Conservation (phyloP, 92 coral and sea anemone species). For the Zoanthus gigantus region DNA sequence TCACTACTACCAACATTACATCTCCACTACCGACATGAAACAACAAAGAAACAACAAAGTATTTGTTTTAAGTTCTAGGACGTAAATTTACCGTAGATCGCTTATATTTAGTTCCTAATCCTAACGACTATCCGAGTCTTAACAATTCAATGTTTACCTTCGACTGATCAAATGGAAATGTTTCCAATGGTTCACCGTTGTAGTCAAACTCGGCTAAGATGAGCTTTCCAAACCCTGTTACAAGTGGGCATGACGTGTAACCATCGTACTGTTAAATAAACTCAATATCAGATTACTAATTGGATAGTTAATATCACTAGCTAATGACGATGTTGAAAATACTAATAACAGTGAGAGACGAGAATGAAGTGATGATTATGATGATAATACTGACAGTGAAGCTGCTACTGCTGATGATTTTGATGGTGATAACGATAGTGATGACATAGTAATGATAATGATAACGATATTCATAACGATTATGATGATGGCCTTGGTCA, state of each 20-base stretch:
- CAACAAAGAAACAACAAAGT: too few relatives aligned
- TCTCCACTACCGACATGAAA: too few relatives aligned
- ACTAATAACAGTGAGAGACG: background rate
- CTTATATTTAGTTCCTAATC: too few relatives aligned
- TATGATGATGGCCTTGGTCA: background rate
- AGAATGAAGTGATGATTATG: background rate
- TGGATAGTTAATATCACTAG: background rate
- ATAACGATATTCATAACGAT: background rate
- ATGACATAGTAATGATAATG: background rate
- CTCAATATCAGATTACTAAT: background rate
- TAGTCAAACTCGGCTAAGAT: constrained; percentile 98
- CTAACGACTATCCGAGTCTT: too few relatives aligned
- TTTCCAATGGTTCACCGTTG: constrained; percentile 94
- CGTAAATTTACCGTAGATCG: too few relatives aligned
- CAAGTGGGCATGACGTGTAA: constrained; percentile 98
- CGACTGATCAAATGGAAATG: constrained; percentile 94
- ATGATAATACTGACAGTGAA: background rate
- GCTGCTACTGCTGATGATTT: background rate
- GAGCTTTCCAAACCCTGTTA: constrained; percentile 89
- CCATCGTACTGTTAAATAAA: constrained; percentile 83
- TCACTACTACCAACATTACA: too few relatives aligned
- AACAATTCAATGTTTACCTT: constrained; percentile 66
- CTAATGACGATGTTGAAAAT: background rate
- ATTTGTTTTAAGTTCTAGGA: too few relatives aligned
- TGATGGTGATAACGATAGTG: background rate